phyloP scores from a whole-genome alignment of 2,888 invertebrate species.

The Drosophila anceps region DNA sequence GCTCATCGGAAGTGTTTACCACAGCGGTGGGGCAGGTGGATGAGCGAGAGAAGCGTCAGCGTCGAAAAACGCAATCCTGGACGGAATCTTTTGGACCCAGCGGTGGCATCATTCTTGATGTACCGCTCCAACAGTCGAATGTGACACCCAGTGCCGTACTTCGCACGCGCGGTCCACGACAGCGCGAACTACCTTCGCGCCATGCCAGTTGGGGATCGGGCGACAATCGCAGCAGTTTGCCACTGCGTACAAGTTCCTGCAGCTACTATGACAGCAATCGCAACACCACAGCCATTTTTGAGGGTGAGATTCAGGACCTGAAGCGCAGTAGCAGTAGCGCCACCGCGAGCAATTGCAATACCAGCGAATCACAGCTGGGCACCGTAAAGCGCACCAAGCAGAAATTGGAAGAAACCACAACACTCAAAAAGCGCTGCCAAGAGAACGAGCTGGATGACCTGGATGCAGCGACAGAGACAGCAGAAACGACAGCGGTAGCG shows the following conservation, averaged over 20 bases:
- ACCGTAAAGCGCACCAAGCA: constrained; percentile 90
- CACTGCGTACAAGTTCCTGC: constrained; percentile 90
- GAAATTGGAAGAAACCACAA: constrained; percentile 87
- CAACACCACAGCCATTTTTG: constrained; percentile 83
- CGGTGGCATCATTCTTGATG: constrained; percentile 75
- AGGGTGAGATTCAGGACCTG: constrained; percentile 84
- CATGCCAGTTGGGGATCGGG: constrained; percentile 94
- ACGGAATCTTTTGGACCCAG: constrained; percentile 79
- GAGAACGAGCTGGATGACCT: constrained; percentile 67
- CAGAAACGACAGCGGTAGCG: not conserved
- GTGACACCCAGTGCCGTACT: constrained; percentile 41
- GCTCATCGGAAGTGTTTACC: constrained; percentile 88
- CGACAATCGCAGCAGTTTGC: constrained; percentile 87
- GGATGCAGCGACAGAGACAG: constrained; percentile 18
- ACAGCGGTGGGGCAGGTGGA: constrained; percentile 87
- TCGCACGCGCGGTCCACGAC: constrained; percentile 85
- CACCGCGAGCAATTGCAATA: constrained; percentile 66
- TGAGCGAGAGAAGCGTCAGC: constrained; percentile 85
- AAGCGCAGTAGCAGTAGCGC: constrained; percentile 74
- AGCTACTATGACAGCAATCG: constrained; percentile 88
- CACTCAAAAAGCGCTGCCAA: constrained; percentile 83
- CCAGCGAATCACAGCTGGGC: constrained; percentile 84
- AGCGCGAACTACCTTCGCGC: constrained; percentile 88
- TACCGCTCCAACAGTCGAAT: constrained; percentile 37
- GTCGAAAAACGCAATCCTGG: constrained; percentile 84